Conservation (phyloP, 1,140 invertebrate genomes). For the Doryteuthis pealeii region DNA sequence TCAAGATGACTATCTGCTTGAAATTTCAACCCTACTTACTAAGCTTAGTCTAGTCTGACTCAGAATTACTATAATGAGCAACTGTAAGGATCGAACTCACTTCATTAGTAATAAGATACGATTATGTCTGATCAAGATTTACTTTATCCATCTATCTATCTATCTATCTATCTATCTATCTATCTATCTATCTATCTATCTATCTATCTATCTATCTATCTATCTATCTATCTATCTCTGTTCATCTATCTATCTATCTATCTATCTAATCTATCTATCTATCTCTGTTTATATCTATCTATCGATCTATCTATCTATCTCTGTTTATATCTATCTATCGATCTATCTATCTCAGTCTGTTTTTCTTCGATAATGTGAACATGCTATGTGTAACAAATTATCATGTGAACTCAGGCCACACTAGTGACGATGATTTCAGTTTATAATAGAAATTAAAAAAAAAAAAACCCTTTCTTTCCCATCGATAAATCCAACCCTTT, state of each 20-base stretch:
- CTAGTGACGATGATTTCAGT: too few species aligned
- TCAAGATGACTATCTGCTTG: neutral
- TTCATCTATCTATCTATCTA: constrained; percentile 3
- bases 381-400: too few species aligned
- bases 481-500: too few species aligned
- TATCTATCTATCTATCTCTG: constrained; percentile 3
- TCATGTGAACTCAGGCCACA: too few species aligned
- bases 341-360: too few species aligned
- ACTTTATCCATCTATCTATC: neutral
- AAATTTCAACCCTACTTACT: neutral
- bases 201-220: constrained; percentile 2
- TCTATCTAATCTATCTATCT: neutral
- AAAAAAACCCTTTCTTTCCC: too few species aligned
- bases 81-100: neutral
- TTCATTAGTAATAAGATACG: neutral
- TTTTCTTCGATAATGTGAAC: too few species aligned
- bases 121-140: neutral
- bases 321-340: too few species aligned
- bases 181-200: constrained; percentile 2
- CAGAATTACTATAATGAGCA: neutral
- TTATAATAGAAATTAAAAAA: too few species aligned
- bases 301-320: too few species aligned
- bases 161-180: constrained; percentile 2
- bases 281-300: too few species aligned
- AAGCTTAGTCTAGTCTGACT: neutral